A percentile compares a stretch with the other conserved stretches of the same genome.
phyloP scores from a whole-genome alignment of 2,888 invertebrate species.

The Phymatocera aterrima region DNA sequence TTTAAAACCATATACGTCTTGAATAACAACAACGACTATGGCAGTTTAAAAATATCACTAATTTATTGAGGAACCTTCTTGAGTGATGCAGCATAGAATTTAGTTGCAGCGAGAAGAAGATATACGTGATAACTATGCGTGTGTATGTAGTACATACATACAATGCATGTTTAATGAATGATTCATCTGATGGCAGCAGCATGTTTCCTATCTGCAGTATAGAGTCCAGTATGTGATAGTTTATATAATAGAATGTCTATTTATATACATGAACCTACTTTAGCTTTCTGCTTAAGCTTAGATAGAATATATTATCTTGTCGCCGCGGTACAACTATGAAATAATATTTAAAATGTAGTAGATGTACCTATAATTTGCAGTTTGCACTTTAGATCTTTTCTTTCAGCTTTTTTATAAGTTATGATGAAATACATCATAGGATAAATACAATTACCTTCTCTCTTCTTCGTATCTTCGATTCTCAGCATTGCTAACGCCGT shows the following conservation, averaged over 20 bases:
- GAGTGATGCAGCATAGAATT: constrained; percentile 59
- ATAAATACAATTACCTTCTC: constrained; percentile 62
- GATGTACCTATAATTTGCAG: neutral
- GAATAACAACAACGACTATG: neutral
- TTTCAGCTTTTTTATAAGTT: neutral
- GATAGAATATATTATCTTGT: constrained; percentile 37
- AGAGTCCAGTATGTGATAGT: constrained; percentile 42
- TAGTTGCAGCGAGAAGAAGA: constrained; percentile 52
- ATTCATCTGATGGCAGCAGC: constrained; percentile 37
- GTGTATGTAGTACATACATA: neutral
- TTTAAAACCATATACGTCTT: neutral
- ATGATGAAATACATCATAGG: neutral
- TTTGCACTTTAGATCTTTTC: neutral
- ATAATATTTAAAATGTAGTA: neutral
- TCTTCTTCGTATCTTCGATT: constrained; percentile 69
- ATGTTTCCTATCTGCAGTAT: constrained; percentile 35
- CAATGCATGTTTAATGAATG: constrained; percentile 33
- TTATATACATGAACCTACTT: constrained; percentile 44
- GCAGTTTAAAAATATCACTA: neutral
- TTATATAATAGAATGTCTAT: constrained; percentile 50
- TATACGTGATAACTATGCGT: neutral
- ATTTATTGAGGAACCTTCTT: constrained; percentile 60
- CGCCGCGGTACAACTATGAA: neutral
- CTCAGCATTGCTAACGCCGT: constrained; percentile 60
- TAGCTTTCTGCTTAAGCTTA: constrained; percentile 1